Conservation (phyloP, 2,113 vertebrate genomes). For the Anhinga rufa region DNA sequence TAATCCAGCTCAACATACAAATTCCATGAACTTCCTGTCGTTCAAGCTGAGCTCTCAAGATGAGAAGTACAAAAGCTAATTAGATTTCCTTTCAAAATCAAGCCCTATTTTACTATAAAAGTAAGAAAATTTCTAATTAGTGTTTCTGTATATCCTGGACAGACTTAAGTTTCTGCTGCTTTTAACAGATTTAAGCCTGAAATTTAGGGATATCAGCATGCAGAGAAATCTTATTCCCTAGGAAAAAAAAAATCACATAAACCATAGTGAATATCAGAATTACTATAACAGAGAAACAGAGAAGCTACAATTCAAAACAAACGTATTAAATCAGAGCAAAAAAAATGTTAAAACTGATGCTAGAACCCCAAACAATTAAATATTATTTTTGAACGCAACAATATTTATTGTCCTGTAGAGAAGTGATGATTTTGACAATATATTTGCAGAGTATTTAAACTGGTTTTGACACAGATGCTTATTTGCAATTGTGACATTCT, state of each 20-base stretch:
- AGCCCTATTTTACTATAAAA: background rate
- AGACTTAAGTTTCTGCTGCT: background rate
- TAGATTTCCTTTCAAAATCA: background rate
- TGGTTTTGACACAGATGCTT: background rate
- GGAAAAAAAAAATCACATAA: background rate
- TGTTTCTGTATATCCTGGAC: background rate
- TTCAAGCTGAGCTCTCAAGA: background rate
- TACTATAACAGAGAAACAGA: background rate
- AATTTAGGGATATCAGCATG: background rate
- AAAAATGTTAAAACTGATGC: background rate
- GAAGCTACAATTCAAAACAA: background rate
- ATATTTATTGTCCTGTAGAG: background rate
- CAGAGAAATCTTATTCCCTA: background rate
- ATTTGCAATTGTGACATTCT: background rate
- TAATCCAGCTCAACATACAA: background rate
- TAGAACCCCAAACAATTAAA: background rate
- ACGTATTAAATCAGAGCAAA: background rate
- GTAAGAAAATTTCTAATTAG: background rate
- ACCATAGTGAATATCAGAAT: background rate
- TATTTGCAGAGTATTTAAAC: background rate
- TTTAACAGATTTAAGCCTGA: slow-evolving; percentile 13
- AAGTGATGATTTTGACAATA: background rate
- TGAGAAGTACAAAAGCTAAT: background rate
- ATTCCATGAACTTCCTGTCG: background rate
- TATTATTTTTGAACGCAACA: background rate